Evolutionary conservation across 1,140 invertebrate species (phyloP).

Genomic region (Sycobia sp.): DNA sequence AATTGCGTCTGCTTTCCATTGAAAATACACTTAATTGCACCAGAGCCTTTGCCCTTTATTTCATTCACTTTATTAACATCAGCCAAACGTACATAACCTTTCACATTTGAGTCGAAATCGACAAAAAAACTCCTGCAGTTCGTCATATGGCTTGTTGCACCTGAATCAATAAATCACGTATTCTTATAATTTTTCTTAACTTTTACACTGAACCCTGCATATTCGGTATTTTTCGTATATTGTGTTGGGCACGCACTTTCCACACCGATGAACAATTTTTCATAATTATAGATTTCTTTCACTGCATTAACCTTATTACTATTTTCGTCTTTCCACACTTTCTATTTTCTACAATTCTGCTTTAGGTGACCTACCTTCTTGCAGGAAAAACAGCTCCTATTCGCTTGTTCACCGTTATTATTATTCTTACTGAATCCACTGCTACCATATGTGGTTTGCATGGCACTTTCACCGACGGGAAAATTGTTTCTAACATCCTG

Average conservation of each 20-base stretch:
- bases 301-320: constrained; percentile 10
- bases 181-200: background rate
- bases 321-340: constrained; percentile 27
- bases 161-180: too few species aligned
- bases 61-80: too few species aligned
- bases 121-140: too few species aligned
- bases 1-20: constrained; percentile 4
- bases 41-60: too few species aligned
- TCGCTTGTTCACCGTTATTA: background rate
- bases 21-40: too few species aligned
- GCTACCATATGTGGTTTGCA: constrained; percentile 5
- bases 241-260: constrained; percentile 37
- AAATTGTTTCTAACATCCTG: background rate
- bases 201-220: constrained; percentile 1
- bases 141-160: too few species aligned
- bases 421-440: too few species aligned
- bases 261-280: constrained; percentile 32
- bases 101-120: background rate
- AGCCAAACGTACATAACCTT: too few species aligned
- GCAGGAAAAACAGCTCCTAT: constrained; percentile 27
- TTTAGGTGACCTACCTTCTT: constrained; percentile 29
- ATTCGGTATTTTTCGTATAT: constrained; percentile 31
- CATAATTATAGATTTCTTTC: background rate
- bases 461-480: constrained; percentile 10
- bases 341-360: constrained; percentile 27